Conservation (phyloP, 1,140 invertebrate species). For the Lordiphosa collinella region DNA sequence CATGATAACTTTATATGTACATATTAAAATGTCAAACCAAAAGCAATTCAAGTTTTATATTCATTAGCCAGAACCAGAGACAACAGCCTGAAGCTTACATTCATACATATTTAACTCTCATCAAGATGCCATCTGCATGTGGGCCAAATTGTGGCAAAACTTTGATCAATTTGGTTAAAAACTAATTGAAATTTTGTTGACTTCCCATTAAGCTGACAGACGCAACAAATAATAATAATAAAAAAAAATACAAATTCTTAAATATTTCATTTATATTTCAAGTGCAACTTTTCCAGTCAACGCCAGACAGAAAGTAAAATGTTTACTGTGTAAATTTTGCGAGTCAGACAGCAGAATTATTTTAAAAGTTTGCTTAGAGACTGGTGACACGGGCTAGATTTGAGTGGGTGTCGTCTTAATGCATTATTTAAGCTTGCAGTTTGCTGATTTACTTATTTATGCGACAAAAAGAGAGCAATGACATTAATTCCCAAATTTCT, state of each 20-base stretch:
- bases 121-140: conserved; percentile 6
- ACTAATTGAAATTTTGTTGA: conserved; percentile 43
- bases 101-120: conserved; percentile 4
- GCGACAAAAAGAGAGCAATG: conserved; percentile 17
- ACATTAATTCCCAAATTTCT: conserved; percentile 16
- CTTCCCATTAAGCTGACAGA: conserved; percentile 4
- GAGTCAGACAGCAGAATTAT: conserved; percentile 36
- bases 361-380: conserved; percentile 27
- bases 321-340: conserved; percentile 1
- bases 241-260: conserved; percentile 66
- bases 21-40: conserved; percentile 57
- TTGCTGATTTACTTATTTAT: conserved; percentile 35
- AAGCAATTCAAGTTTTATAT: conserved; percentile 30
- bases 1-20: not conserved
- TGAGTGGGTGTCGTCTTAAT: conserved; percentile 21
- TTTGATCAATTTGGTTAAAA: conserved; percentile 32
- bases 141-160: conserved; percentile 13
- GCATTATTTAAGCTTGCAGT: conserved; percentile 44
- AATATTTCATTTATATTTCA: conserved; percentile 61
- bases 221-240: conserved; percentile 7
- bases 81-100: conserved; percentile 6
- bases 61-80: conserved; percentile 27
- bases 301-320: conserved; percentile 7
- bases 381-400: not conserved
- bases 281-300: conserved; percentile 26